Evolutionary conservation across 2,113 vertebrate genomes (phyloP).

Genomic region (Columba livia): DNA sequence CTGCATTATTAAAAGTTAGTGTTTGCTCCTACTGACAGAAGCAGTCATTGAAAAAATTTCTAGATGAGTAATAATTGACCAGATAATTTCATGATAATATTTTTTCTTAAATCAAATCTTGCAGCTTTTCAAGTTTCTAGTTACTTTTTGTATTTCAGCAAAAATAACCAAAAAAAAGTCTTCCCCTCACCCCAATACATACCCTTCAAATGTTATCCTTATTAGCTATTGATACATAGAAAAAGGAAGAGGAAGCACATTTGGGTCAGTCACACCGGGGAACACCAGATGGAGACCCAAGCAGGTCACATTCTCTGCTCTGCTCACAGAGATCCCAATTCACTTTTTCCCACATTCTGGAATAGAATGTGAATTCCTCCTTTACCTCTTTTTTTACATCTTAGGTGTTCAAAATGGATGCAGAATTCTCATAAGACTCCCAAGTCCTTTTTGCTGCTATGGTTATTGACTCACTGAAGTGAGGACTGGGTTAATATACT

Average conservation of each 20-base stretch:
- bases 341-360: not conserved
- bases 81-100: not conserved
- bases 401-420: not conserved
- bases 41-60: not conserved
- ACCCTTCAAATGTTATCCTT: not conserved
- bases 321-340: not conserved
- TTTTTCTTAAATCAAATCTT: not conserved
- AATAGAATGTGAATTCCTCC: not conserved
- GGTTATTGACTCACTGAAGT: not conserved
- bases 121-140: not conserved
- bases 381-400: not conserved
- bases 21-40: not conserved
- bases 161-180: not conserved
- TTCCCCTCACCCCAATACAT: accelerated
- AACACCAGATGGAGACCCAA: not conserved
- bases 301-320: not conserved
- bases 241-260: not conserved
- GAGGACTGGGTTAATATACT: not conserved
- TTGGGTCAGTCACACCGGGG: not conserved
- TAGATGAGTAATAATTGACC: not conserved
- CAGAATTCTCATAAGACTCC: not conserved
- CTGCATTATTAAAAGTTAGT: not conserved
- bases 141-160: not conserved
- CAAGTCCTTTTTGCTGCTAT: not conserved
- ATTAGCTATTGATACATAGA: not conserved